Percentiles rank a stretch among this genome's conserved stretches.
Conservation (phyloP, 2,797 vertebrate species). For the Notamacropus eugenii region DNA sequence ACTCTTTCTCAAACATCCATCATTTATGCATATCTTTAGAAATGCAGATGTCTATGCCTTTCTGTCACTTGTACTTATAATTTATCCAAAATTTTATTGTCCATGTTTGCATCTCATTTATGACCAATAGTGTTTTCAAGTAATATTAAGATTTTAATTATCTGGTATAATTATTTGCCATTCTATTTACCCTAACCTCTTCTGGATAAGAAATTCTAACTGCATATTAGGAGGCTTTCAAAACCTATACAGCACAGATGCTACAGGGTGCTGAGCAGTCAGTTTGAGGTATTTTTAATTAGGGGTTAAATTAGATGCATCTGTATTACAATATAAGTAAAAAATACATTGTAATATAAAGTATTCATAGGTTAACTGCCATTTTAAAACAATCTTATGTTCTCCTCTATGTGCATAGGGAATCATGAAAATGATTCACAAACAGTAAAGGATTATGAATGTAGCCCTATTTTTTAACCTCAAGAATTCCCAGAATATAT, state of each 20-base stretch:
- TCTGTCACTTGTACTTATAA: not conserved
- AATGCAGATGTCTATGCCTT: not conserved
- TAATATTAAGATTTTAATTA: not conserved
- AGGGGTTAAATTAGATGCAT: not conserved
- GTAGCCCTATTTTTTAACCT: not conserved
- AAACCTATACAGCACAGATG: not conserved
- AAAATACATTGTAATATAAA: not conserved
- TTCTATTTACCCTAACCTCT: not conserved
- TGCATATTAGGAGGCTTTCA: slow-evolving; percentile 6
- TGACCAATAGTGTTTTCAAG: not conserved
- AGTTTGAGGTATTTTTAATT: not conserved
- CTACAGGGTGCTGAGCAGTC: not conserved
- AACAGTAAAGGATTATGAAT: not conserved
- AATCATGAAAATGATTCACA: not conserved
- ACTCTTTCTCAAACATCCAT: not conserved
- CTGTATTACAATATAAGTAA: not conserved
- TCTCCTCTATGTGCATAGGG: not conserved
- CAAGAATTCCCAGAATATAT: not conserved
- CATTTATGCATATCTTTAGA: not conserved
- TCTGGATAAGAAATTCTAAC: not conserved
- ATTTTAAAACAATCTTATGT: not conserved
- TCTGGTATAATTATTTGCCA: not conserved
- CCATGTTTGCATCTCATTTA: not conserved
- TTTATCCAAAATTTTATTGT: not conserved
- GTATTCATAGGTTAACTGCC: not conserved